Conservation (phyloP, 2,888 invertebrate species). For the Hecatera dysodea region DNA sequence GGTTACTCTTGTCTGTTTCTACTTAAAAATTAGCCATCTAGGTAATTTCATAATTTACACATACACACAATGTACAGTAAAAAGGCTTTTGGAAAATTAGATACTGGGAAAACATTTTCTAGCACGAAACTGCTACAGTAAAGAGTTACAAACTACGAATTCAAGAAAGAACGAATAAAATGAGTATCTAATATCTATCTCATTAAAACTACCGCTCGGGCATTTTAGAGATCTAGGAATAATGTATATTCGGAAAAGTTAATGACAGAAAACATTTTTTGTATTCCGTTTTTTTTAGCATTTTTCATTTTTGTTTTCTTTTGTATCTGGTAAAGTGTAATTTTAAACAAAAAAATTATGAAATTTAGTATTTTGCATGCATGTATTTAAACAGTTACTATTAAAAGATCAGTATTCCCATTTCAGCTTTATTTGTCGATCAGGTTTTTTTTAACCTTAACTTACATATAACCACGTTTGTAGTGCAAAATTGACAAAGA, state of each 20-base stretch:
- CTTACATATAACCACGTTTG: background rate
- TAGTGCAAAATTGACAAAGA: background rate
- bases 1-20: background rate
- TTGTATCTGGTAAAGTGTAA: constrained; percentile 9
- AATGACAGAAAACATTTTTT: background rate
- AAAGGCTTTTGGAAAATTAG: background rate
- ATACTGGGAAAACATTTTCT: background rate
- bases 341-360: background rate
- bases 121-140: background rate
- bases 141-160: background rate
- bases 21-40: background rate
- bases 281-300: background rate
- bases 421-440: background rate
- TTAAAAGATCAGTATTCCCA: background rate
- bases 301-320: constrained; percentile 9
- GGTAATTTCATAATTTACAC: background rate
- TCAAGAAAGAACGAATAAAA: constrained; percentile 13
- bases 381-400: background rate
- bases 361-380: too few species aligned
- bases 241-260: constrained; percentile 40
- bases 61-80: too few species aligned
- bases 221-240: constrained; percentile 44
- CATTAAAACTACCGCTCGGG: constrained; percentile 46
- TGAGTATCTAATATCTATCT: constrained; percentile 28
- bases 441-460: too few species aligned